Percentiles rank a stretch among this genome's conserved stretches.
Evolutionary conservation across 2,113 vertebrate genomes (phyloP).

Genomic region (Rhinopomastus cyanomelas): DNA sequence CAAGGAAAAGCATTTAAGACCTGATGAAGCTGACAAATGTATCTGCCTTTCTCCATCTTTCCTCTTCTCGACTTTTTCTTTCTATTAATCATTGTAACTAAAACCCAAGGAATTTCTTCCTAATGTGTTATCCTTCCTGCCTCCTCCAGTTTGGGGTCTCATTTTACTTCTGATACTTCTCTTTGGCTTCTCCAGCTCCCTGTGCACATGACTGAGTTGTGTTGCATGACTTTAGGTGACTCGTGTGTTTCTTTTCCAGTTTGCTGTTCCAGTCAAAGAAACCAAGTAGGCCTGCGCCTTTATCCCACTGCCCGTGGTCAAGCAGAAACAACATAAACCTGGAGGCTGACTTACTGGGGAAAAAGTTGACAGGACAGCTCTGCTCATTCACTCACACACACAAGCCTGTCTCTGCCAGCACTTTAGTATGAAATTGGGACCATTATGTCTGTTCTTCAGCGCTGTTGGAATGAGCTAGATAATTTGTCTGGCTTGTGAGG

Average conservation of each 20-base stretch:
- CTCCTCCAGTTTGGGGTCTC: background rate
- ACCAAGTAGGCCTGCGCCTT: slow-evolving; percentile 84
- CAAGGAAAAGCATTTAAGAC: background rate
- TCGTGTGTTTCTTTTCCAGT: slow-evolving; percentile 43
- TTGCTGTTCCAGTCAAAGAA: slow-evolving; percentile 66
- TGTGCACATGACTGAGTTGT: background rate
- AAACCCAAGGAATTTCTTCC: background rate
- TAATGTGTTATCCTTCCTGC: background rate
- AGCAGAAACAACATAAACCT: slow-evolving; percentile 73
- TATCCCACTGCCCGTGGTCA: slow-evolving; percentile 69
- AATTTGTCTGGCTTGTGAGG: background rate
- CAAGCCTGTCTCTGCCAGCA: background rate
- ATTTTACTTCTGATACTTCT: background rate
- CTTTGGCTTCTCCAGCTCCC: background rate
- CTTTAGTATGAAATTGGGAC: background rate
- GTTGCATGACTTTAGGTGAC: background rate
- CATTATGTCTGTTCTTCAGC: background rate
- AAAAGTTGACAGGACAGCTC: background rate
- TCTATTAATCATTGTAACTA: background rate
- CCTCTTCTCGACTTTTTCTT: background rate
- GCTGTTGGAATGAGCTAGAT: background rate
- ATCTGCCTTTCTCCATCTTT: background rate
- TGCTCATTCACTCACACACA: background rate
- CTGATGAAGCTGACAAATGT: background rate
- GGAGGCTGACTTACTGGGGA: background rate